Percentiles rank a stretch among this genome's conserved stretches.
Conservation (phyloP, 2,888 invertebrate species). For the Eupeodes luniger region DNA sequence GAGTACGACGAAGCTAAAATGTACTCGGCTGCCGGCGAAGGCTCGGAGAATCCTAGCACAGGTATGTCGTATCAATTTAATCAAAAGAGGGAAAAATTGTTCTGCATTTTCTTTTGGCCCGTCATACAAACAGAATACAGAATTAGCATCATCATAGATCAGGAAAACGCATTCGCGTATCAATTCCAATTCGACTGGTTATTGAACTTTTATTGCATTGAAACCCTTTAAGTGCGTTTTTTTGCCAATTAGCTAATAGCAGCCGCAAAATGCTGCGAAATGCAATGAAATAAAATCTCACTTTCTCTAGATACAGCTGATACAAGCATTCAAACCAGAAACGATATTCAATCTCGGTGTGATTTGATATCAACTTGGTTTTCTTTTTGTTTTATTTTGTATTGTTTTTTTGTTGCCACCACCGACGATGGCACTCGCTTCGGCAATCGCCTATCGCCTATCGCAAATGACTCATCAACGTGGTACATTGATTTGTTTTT, state of each 20-base stretch:
- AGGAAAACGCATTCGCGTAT: background rate
- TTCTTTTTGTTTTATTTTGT: background rate
- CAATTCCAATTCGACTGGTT: slow-evolving; percentile 61
- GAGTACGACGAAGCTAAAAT: slow-evolving; percentile 80
- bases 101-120: background rate
- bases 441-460: slow-evolving; percentile 27
- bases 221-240: slow-evolving; percentile 67
- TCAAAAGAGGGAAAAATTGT: background rate
- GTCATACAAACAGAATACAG: background rate
- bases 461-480: slow-evolving; percentile 62
- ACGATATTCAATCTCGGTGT: slow-evolving; percentile 29
- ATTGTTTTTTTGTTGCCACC: slow-evolving; percentile 25
- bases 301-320: slow-evolving; percentile 36
- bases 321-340: slow-evolving; percentile 25
- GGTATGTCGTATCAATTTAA: slow-evolving; percentile 42
- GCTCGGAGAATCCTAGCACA: slow-evolving; percentile 69
- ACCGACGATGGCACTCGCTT: slow-evolving; percentile 20
- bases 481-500: slow-evolving; percentile 63
- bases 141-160: background rate
- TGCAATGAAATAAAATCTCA: slow-evolving; percentile 16
- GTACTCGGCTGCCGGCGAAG: slow-evolving; percentile 78
- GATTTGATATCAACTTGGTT: slow-evolving; percentile 30
- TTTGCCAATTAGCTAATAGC: slow-evolving; percentile 25
- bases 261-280: slow-evolving; percentile 15
- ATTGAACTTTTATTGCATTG: slow-evolving; percentile 66